Conservation (phyloP, 2,113 vertebrate genomes). For the Thunnus maccoyii region DNA sequence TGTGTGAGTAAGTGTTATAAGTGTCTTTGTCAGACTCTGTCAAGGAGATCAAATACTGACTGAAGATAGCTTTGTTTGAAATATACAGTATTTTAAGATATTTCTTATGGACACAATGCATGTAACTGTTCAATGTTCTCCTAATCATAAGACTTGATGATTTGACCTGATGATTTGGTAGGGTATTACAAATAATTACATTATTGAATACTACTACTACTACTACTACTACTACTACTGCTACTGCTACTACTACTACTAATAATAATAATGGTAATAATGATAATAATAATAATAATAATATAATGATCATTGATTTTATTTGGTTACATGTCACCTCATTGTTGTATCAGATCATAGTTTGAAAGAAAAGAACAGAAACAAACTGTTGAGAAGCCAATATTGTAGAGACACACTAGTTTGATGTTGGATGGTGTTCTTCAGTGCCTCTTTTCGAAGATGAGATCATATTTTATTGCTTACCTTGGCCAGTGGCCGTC, state of each 20-base stretch:
- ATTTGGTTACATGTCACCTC: background rate
- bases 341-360: background rate
- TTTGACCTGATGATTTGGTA: too few species aligned
- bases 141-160: too few species aligned
- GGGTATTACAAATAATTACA: too few species aligned
- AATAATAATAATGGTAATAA: too few species aligned
- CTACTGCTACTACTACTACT: too few species aligned
- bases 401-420: background rate
- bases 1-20: background rate
- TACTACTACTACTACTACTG: too few species aligned
- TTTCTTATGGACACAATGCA: background rate
- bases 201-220: too few species aligned
- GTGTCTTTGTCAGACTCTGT: conserved; percentile 9
- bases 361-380: conserved; percentile 4
- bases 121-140: background rate
- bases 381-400: background rate
- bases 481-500: conserved; percentile 73
- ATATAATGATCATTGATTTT: background rate
- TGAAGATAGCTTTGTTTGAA: background rate
- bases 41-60: background rate
- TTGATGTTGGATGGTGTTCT: background rate
- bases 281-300: too few species aligned
- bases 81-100: background rate
- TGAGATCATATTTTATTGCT: background rate
- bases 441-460: background rate